These are phyloP conservation scores for Acromyrmex heyeri DNA, from an alignment of 1,140 invertebrate species.

Conservation along the genomic window DNA sequence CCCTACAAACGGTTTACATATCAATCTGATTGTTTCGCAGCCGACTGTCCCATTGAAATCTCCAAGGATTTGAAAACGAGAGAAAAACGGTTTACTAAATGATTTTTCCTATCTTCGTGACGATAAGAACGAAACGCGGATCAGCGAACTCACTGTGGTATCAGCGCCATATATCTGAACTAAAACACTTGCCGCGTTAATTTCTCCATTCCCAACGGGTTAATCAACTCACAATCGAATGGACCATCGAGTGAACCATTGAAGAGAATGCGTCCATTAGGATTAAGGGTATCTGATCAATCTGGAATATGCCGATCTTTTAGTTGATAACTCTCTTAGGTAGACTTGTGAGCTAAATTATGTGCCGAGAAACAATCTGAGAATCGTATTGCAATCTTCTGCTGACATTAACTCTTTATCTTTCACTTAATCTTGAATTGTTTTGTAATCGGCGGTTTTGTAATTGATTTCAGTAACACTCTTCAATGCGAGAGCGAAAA, in stretches of 20 bases:
- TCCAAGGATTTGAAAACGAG: not conserved
- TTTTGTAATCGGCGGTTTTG: not conserved
- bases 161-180: conserved; percentile 8
- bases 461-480: not conserved
- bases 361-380: not conserved
- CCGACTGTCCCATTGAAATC: conserved; percentile 13
- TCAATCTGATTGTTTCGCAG: not conserved
- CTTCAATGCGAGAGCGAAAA: not conserved
- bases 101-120: not conserved
- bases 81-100: not conserved
- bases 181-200: conserved; percentile 31
- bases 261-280: not conserved
- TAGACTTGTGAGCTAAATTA: not conserved
- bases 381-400: not conserved
- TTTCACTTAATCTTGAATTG: not conserved
- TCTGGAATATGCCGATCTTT: not conserved
- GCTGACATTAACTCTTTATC: not conserved
- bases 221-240: conserved; percentile 8
- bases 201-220: not conserved
- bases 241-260: not conserved
- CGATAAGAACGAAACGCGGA: conserved; percentile 2
- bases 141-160: not conserved
- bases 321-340: not conserved
- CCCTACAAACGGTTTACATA: not conserved
- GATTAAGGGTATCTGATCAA: not conserved